Evolutionary conservation across 2,888 invertebrate genomes (phyloP), one percentile per base, ranked within the genome.

Genomic region (Lepetodrilus schrolli): DNA sequence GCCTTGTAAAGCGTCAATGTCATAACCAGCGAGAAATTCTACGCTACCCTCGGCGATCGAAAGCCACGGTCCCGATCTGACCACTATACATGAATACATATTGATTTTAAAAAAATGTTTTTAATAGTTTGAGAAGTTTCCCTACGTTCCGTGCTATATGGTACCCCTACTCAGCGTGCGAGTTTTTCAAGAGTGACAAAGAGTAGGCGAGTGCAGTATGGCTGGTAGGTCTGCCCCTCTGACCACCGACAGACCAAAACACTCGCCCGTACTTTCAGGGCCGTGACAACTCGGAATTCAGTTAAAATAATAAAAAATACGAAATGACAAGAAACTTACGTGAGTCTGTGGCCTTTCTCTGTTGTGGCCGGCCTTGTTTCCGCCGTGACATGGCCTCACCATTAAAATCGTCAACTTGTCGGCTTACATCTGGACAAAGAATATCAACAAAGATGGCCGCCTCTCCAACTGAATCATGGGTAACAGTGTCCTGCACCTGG

Each of bases 301-400:
- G 34, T 26, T 47, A 30, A 73, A 72, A 73, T 80, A 78, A 50
- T 81, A 80, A 80, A 80, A 69, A 77, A 75, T 30, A 48, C 68
- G 21, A 47, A 72, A 74, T 74, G 68, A 73, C 73, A 50, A n/a
- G 30, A 23, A 74, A 88, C 90, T 88, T 85, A 90, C 90, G 84
- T 81, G 88, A 85, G 80, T 90, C 89, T 82, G 90, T 81, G 82
- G 88, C 86, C 80, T 89, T 88, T 80, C 91, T 85, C 80, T 90
- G 91, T 78, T 90, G 90, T 79, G 91, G 91, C 80, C 90, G 89
- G 82, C 90, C 91, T 82, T 91, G 90, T 83, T 90, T 90, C 78
- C 91, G 86, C 80, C 90, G 87, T 84, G 79, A 80, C 80, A 80
- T 80, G 66, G 71, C 66, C 72, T 78, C 70, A 66, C 76, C 79